Percentiles rank a stretch among this genome's conserved stretches.
These are phyloP conservation scores for Cebus imitator DNA, from an alignment of 2,113 vertebrate species.

Conservation along the genomic window DNA sequence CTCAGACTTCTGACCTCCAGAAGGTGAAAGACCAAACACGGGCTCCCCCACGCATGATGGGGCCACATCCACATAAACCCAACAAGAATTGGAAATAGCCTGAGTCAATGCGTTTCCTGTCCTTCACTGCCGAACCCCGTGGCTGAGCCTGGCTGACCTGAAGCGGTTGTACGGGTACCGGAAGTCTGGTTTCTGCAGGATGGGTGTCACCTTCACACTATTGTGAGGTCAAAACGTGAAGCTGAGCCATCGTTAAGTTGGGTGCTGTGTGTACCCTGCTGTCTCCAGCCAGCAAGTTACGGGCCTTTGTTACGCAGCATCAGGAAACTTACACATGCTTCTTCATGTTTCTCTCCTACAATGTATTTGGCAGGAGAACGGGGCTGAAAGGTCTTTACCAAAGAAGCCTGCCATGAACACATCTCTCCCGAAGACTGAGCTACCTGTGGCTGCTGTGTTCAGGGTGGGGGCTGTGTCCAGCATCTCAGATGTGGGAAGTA, in stretches of 20 bases:
- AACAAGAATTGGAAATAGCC: neutral
- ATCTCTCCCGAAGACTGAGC: neutral
- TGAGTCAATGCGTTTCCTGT: neutral
- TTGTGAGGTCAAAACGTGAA: neutral
- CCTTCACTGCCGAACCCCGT: accelerated
- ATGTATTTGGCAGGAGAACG: no score
- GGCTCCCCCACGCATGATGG: accelerated
- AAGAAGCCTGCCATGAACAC: neutral
- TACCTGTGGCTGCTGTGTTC: neutral
- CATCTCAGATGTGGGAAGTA: accelerated
- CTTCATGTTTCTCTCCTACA: neutral
- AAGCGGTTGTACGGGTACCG: neutral
- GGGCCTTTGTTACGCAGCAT: neutral
- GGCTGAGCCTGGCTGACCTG: neutral
- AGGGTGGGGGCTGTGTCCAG: accelerated
- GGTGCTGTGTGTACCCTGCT: accelerated
- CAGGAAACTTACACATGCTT: neutral
- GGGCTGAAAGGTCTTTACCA: neutral
- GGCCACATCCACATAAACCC: neutral
- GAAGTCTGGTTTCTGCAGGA: neutral
- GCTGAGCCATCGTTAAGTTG: neutral
- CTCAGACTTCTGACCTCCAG: neutral
- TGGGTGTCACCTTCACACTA: neutral
- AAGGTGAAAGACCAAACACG: accelerated
- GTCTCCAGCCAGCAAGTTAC: neutral